Percentiles rank a stretch among this genome's conserved stretches.
phyloP scores from a whole-genome alignment of 2,113 vertebrate genomes.

The Nymphicus hollandicus region DNA sequence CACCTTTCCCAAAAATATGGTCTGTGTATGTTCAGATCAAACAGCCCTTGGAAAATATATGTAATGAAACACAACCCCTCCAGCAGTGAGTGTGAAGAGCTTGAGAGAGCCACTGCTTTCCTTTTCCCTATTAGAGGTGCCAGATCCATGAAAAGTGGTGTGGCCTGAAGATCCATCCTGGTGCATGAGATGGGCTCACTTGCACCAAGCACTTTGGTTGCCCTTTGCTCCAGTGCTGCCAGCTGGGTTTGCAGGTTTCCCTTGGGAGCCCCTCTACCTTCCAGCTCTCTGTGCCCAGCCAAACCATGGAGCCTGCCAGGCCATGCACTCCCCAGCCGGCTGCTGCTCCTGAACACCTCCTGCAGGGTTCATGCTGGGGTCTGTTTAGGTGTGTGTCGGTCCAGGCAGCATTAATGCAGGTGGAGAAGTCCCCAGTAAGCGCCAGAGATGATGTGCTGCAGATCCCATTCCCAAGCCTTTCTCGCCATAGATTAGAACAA shows the following conservation, averaged over 20 bases:
- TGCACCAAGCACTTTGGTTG: not conserved
- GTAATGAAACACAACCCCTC: not conserved
- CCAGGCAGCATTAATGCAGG: not conserved
- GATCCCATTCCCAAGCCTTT: not conserved
- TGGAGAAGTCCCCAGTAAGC: not conserved
- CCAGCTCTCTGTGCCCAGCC: not conserved
- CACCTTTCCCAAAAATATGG: accelerated
- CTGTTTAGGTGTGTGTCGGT: accelerated
- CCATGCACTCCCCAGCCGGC: accelerated
- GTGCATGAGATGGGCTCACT: not conserved
- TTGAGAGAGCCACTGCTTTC: not conserved
- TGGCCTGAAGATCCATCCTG: not conserved
- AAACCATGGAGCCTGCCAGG: not conserved
- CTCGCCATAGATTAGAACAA: not conserved
- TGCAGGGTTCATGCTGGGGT: not conserved
- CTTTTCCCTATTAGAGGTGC: not conserved
- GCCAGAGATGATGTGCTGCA: accelerated
- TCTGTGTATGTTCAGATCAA: not conserved
- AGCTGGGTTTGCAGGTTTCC: not conserved
- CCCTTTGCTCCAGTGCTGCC: not conserved
- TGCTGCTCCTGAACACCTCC: not conserved
- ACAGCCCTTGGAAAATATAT: not conserved
- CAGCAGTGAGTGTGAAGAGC: not conserved
- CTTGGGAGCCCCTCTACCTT: not conserved
- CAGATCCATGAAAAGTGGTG: not conserved